Conservation (phyloP, 2,797 vertebrate genomes). For the Coracias cyanogaster region DNA sequence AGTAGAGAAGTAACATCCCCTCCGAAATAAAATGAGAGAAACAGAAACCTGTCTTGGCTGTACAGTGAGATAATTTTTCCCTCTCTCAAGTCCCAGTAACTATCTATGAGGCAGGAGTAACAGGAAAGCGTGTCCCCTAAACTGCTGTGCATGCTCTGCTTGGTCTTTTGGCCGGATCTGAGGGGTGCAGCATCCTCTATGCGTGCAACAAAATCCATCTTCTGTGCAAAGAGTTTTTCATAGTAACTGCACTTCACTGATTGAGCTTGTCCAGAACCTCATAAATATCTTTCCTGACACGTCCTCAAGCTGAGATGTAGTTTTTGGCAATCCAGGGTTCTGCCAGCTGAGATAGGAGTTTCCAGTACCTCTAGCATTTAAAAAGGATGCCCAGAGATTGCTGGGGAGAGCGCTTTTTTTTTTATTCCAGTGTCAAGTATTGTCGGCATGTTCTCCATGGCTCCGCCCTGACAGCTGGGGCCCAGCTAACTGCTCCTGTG, state of each 20-base stretch:
- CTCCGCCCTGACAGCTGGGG: not conserved
- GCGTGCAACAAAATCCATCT: not conserved
- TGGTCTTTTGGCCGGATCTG: not conserved
- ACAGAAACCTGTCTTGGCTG: not conserved
- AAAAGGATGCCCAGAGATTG: not conserved
- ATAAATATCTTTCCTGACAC: not conserved
- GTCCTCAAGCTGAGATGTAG: not conserved
- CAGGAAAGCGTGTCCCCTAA: not conserved
- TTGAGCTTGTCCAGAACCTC: not conserved
- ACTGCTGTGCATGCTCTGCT: not conserved
- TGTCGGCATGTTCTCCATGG: rapidly evolving
- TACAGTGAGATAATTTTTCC: not conserved
- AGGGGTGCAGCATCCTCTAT: not conserved
- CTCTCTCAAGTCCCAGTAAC: not conserved
- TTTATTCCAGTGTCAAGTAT: not conserved
- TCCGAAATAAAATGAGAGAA: not conserved
- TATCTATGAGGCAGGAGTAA: not conserved
- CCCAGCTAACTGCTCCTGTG: not conserved
- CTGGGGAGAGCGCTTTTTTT: not conserved
- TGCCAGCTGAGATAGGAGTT: not conserved
- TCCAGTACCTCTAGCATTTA: not conserved
- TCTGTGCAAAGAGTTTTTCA: not conserved
- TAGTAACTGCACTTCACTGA: not conserved
- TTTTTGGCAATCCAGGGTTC: not conserved
- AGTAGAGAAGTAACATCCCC: not conserved